Evolutionary conservation across 2,797 vertebrate species (phyloP), one percentile per base, ranked within the genome.

Genomic region (Danio jaintianensis): DNA sequence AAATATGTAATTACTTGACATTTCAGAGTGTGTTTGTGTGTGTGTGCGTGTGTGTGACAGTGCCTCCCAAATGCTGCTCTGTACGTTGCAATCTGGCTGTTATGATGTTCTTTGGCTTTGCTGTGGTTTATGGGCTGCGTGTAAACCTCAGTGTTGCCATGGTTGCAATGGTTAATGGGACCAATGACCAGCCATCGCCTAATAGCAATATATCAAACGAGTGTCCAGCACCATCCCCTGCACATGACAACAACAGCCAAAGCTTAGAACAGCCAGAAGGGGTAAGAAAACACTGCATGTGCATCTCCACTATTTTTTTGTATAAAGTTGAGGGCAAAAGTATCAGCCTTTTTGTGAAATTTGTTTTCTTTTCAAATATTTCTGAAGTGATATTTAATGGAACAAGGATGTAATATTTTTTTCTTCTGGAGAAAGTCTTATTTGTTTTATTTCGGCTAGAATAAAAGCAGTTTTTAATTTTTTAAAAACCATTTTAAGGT

Each of bases 101-200:
- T 79, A 86, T 96, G 86, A 96, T 96, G 95, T 96, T 96, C 86
- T 40, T 95, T 1, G 95, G 95, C 1, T 95, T 97, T 78, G 73
- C 94, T 10, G 86, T 95, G 70, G 93, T 95, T 79, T 96, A 96
- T 18, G 93, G 91, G 0, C 95, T 96, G 22, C 93, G 95, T 0
- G 95, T 96, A 83, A 95, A 95, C 89, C 94, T 97, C 86, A 97
- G 95, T 18, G 95, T 97, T 0, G 92, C 96, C 47, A 95, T 96
- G 90, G 90, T 97, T 0, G 94, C 94, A 83, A 96, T 97, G 96
- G 94, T 95, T 70, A 96, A 97, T 72, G 36, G 15, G 83, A 95
- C 94, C 0, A 85, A 84, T 9, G 38, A 83, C 4, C 9, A 29
- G 0, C 64, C 84, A 1, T 59, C n/a, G 0, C 0, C 1, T 3